phyloP scores from a whole-genome alignment of 2,113 vertebrate species.

The Oophaga pumilio region DNA sequence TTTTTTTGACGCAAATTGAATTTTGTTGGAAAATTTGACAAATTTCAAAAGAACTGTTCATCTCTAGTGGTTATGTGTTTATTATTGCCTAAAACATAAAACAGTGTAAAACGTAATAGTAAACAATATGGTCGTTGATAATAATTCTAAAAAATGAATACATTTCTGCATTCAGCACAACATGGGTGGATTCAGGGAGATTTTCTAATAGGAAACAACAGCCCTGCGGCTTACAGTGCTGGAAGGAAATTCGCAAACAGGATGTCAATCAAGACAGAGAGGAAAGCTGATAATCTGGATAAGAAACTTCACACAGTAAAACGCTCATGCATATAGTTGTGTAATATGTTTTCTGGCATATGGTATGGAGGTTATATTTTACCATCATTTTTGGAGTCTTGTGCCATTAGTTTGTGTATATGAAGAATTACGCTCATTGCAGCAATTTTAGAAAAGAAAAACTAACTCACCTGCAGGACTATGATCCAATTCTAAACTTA shows the following conservation, averaged over 20 bases:
- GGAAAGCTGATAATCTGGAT: conserved; percentile 32
- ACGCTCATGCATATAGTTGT: background rate
- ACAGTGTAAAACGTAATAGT: background rate
- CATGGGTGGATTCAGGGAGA: background rate
- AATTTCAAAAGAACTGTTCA: no score
- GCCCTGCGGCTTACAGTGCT: background rate
- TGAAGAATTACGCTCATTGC: background rate
- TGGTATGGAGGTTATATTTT: background rate
- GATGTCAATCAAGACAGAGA: conserved; percentile 37
- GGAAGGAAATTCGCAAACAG: conserved; percentile 45
- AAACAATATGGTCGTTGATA: background rate
- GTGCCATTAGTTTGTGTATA: background rate
- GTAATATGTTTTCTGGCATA: background rate
- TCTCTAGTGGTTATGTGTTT: background rate
- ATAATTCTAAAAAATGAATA: background rate
- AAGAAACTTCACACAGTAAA: conserved; percentile 8
- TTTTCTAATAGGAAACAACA: conserved; percentile 17
- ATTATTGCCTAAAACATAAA: background rate
- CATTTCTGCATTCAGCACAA: background rate
- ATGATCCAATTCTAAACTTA: background rate
- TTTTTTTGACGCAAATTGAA: no score
- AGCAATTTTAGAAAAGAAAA: background rate
- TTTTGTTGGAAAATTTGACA: no score
- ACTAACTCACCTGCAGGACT: background rate
- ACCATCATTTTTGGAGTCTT: background rate